These are phyloP conservation scores for Spilogale gracilis DNA, from an alignment of 2,113 vertebrate species.

Conservation along the genomic window DNA sequence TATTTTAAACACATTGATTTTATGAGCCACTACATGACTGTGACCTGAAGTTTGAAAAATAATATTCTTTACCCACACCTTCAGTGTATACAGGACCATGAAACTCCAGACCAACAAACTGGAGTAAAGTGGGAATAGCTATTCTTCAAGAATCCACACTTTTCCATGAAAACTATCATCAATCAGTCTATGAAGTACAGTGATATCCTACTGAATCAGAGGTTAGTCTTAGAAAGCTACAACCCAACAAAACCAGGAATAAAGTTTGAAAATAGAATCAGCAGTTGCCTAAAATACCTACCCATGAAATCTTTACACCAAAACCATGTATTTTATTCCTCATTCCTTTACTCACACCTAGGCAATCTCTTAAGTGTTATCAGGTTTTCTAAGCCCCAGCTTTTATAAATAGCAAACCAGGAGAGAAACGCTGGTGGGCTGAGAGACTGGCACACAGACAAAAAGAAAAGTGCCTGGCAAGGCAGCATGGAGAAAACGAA, in stretches of 20 bases:
- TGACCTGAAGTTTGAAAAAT: constrained; percentile 50
- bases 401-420: constrained; percentile 47
- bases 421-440: neutral
- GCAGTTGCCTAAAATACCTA: neutral
- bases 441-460: neutral
- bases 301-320: neutral
- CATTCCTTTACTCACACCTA: neutral
- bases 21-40: neutral
- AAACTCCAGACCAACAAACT: neutral
- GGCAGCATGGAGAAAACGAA: neutral
- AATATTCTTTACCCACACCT: neutral
- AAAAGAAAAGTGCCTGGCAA: constrained; percentile 40
- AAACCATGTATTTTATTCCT: neutral
- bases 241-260: neutral
- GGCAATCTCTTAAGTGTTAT: constrained; percentile 37
- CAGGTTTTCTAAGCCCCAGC: constrained; percentile 26
- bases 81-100: neutral
- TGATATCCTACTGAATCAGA: neutral
- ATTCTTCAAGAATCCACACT: neutral
- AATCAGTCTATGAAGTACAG: neutral
- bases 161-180: constrained; percentile 19
- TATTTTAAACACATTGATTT: constrained; percentile 39
- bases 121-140: neutral
- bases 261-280: constrained; percentile 3
- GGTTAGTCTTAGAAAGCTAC: constrained; percentile 1